Conservation (phyloP, 2,113 vertebrate genomes). For the Agelaius phoeniceus region DNA sequence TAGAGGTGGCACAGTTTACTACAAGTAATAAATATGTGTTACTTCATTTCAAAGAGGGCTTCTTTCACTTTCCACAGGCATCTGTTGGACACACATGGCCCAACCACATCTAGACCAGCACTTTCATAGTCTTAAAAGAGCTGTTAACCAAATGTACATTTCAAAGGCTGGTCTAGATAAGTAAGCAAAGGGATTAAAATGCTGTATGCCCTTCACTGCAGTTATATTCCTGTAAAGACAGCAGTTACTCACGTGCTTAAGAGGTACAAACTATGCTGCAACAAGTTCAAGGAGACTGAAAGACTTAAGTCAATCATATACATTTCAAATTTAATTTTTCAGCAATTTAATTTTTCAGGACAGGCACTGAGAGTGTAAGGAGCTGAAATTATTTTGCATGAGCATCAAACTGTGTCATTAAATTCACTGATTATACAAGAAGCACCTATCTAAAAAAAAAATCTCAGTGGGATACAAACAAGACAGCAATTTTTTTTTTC, state of each 20-base stretch:
- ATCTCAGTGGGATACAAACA: background rate
- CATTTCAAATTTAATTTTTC: background rate
- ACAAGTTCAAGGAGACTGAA: background rate
- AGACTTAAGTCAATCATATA: background rate
- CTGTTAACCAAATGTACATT: background rate
- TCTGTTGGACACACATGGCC: background rate
- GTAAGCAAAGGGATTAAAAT: background rate
- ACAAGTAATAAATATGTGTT: background rate
- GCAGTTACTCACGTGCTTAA: no score
- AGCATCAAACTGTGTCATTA: background rate
- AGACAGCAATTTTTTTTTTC: background rate
- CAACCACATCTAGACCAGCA: background rate
- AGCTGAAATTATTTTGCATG: background rate
- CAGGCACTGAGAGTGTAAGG: background rate
- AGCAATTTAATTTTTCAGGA: background rate
- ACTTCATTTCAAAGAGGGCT: background rate
- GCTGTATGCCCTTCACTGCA: background rate
- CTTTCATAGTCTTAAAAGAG: background rate
- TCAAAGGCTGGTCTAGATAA: background rate
- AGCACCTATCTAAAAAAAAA: background rate
- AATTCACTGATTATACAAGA: background rate
- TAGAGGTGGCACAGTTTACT: background rate
- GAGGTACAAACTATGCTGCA: background rate
- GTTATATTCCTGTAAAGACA: background rate
- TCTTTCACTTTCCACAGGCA: background rate